Conservation (phyloP, 2,113 vertebrate genomes). For the Pelvicachromis taeniatus region DNA sequence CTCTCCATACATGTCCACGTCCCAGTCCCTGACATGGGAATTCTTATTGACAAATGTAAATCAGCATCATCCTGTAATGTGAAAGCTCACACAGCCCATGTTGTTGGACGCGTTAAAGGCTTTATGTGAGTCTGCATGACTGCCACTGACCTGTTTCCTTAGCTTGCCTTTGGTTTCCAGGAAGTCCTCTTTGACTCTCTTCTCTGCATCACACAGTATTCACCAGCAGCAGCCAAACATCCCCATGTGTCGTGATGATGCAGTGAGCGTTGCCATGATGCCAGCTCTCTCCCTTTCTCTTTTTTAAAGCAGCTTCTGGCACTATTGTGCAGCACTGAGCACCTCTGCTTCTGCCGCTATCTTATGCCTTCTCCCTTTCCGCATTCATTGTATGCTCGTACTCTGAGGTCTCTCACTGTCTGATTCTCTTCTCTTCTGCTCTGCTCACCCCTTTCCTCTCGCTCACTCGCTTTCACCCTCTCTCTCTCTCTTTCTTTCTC, state of each 20-base stretch:
- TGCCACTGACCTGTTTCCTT: conserved; percentile 60
- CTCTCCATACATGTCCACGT: conserved; percentile 19
- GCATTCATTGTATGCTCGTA: conserved; percentile 21
- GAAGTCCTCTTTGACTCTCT: conserved; percentile 75
- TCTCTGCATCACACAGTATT: conserved; percentile 75
- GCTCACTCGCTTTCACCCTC: neutral
- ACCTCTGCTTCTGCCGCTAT: conserved; percentile 29
- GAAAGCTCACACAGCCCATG: neutral
- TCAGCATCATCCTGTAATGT: neutral
- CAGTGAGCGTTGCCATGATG: conserved; percentile 65
- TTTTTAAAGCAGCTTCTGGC: conserved; percentile 21
- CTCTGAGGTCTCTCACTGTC: conserved; percentile 35
- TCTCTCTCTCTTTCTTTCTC: conserved; percentile 1
- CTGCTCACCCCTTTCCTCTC: neutral
- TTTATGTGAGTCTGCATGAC: neutral
- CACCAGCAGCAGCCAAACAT: conserved; percentile 73
- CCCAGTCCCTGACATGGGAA: neutral
- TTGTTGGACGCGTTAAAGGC: neutral
- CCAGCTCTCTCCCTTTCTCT: conserved; percentile 20
- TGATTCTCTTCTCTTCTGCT: conserved; percentile 19
- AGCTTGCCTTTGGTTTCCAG: conserved; percentile 43
- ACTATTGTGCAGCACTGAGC: conserved; percentile 37
- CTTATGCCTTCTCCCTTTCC: conserved; percentile 12
- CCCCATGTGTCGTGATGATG: conserved; percentile 68
- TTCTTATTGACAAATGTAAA: conserved; percentile 40